Evolutionary conservation across 2,888 invertebrate species (phyloP), one percentile per base, ranked within the genome.

Genomic region (Drosophila aldrichi): DNA sequence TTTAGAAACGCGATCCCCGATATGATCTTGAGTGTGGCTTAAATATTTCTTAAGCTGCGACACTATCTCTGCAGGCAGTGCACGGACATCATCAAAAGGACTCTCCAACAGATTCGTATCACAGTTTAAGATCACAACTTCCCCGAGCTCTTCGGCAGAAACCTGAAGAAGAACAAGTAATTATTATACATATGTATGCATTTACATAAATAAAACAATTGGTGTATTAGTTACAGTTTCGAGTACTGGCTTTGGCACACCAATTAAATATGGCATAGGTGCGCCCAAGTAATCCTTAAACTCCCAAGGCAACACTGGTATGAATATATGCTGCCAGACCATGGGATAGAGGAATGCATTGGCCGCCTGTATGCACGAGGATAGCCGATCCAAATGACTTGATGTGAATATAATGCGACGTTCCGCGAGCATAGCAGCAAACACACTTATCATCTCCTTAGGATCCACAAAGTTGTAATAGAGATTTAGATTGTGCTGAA

Each of bases 291-390:
- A 97, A 93, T 98, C 99, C 79, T 97, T 96, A 73, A 99, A 94
- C 91, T 96, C 95, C 92, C 96, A 95, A 25, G 99, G 98, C 89
- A 99, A 94, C 82, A 99, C 96, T 59, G 99, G 99, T 93, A 99
- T 98, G 93, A 97, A 99, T 91, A 99, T 97, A 91, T 99, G 98
- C 93, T 99, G 99, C 99, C 99, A 99, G 81, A 96, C 96, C 98
- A 99, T 98, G 1, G 99, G 99, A 93, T 98, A 99, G 46, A 99
- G 95, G 52, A 99, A 96, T 72, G 97, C 96, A 92, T 98, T 98
- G 20, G 98, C 97, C 16, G 98, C 98, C 93, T 98, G 98, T 32
- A 97, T 97, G 90, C 97, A 97, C 0, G 99, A 97, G 56, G 98
- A 98, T 55, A 99, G 94, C 69, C 98, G 95, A 77, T 97, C 97